phyloP scores from a whole-genome alignment of 2,113 vertebrate genomes.

The Myiozetetes cayanensis region DNA sequence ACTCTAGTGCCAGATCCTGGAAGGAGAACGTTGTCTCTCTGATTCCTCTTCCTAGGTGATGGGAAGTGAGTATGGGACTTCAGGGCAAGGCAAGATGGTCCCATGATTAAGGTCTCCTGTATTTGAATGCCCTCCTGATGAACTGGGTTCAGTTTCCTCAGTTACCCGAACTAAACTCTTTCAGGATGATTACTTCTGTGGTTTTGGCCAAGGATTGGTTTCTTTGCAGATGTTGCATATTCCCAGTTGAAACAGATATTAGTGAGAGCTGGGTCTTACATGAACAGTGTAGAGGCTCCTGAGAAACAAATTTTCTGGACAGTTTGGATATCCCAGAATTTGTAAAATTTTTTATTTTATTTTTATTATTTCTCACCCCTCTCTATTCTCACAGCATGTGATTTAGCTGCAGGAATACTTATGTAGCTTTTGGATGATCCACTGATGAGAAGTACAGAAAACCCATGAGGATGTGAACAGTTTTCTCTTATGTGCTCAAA shows the following conservation, averaged over 20 bases:
- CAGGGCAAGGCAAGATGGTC: neutral
- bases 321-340: neutral
- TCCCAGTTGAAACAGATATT: neutral
- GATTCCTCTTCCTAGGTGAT: neutral
- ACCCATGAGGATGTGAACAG: neutral
- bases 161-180: neutral
- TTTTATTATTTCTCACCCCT: neutral
- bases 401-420: neutral
- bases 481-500: neutral
- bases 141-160: neutral
- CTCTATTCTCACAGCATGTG: neutral
- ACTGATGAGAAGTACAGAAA: constrained; percentile 4
- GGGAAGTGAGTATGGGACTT: neutral
- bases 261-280: neutral
- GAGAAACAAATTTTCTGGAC: neutral
- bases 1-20: neutral
- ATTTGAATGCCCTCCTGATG: neutral
- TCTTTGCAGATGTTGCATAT: neutral
- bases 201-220: neutral
- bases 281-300: neutral
- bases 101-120: neutral
- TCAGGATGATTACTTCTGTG: neutral
- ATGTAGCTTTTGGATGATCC: neutral
- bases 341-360: neutral
- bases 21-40: neutral